Base-by-base conservation (phyloP, 2,888 invertebrate genomes). In the Timema cristinae region DNA sequence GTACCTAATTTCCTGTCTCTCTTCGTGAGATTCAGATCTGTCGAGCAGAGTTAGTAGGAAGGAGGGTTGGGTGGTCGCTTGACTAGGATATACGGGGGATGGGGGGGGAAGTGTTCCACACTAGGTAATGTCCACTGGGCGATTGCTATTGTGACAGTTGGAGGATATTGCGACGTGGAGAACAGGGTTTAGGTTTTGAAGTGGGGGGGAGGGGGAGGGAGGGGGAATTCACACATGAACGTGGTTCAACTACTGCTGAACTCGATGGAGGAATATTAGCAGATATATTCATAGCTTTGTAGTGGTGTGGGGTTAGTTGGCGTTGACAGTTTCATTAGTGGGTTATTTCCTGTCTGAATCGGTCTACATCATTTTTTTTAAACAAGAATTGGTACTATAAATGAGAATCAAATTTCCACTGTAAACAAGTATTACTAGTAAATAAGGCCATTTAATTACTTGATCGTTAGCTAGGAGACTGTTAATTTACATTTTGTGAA, bases 141-240 rank as follows among this genome's bases (percentile, higher is more conserved):
- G 51, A 69, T 61, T 51, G 69, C 47, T 51, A 69, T 69, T 69
- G 66, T 72, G 72, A 72, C 72, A 70, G 70, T 32, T 16, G 56
- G 59, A 67, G 69, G 72, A 72, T 72, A 72, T 72, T 72, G 15
- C 49, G 51, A 50, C 50, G 50, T n/a, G 50, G 32, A 52, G 50
- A 51, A 51, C 47, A 68, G 15, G 51, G 32, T 13, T 66, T 50
- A 10, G 11, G 66, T 9, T 15, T 61, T 16, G 16, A 68, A n/a
- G 16, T 50, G 51, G 54, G 54, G 54, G 47, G 52, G 16, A 68
- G 32, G 16, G 68, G 51, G 54, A 51, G 54, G 47, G 54, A 54
- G 68, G 51, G 16, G 52, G 52, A 11, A n/a, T 66, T 32, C 32
- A 32, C 32, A 32, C 32, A 32, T 32, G 32, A 32, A 32, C 32